phyloP scores from a whole-genome alignment of 2,113 vertebrate species.

The Hyperopisus bebe region DNA sequence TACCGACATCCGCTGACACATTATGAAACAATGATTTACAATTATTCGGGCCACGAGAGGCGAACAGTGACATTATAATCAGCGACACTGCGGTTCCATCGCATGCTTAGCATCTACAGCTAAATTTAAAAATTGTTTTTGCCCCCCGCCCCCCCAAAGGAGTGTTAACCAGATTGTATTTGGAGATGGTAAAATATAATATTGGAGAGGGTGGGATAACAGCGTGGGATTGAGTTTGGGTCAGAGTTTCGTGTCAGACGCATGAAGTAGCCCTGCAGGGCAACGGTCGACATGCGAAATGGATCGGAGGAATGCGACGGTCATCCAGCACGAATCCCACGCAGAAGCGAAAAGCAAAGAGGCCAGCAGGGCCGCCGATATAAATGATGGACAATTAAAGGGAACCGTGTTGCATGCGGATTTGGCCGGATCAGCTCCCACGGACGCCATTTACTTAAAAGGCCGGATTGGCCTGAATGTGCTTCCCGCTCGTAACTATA shows the following conservation, averaged over 20 bases:
- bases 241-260: background rate
- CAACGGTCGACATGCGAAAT: background rate
- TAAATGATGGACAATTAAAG: slow-evolving; percentile 8
- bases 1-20: slow-evolving; percentile 95
- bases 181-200: slow-evolving; percentile 65
- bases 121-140: slow-evolving; percentile 83
- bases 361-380: background rate
- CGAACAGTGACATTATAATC: slow-evolving; percentile 99
- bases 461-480: background rate
- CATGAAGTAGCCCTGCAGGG: background rate
- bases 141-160: slow-evolving; percentile 44
- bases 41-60: slow-evolving; percentile 98
- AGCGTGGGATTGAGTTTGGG: slow-evolving; percentile 49
- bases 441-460: background rate
- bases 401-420: background rate
- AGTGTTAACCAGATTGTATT: slow-evolving; percentile 79
- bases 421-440: background rate
- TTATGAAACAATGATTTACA: slow-evolving; percentile 99
- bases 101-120: slow-evolving; percentile 92
- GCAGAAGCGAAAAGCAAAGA: no score
- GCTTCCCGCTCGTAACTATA: background rate
- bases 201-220: slow-evolving; percentile 52
- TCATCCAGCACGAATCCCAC: background rate
- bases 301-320: background rate
- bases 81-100: slow-evolving; percentile 93